Evolutionary conservation across 1,140 invertebrate genomes (phyloP).

Genomic region (Magallana angulata): DNA sequence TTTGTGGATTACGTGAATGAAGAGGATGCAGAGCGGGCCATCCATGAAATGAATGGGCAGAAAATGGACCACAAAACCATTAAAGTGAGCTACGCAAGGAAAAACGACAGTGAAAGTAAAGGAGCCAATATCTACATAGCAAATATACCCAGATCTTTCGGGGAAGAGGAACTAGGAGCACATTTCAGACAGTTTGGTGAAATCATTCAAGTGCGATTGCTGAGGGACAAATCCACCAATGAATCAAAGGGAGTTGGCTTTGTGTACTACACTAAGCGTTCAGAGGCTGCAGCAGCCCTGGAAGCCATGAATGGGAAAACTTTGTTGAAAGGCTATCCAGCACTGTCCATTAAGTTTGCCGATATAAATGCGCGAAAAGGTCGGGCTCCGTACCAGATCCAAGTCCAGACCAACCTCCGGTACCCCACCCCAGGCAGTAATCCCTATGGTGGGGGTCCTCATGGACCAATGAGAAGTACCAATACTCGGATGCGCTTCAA

Average conservation of each 20-base stretch:
- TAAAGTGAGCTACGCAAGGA: constrained; percentile 95
- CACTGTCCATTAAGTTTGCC: constrained; percentile 92
- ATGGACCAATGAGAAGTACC: constrained; percentile 70
- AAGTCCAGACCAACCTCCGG: constrained; percentile 47
- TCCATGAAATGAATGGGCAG: constrained; percentile 91
- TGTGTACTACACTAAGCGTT: constrained; percentile 83
- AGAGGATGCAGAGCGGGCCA: constrained; percentile 91
- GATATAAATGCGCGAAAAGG: constrained; percentile 92
- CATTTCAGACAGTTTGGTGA: constrained; percentile 92
- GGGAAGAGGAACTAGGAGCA: constrained; percentile 88
- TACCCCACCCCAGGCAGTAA: constrained; percentile 34
- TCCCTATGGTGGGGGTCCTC: constrained; percentile 13
- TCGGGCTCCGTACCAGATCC: constrained; percentile 56
- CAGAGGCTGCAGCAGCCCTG: constrained; percentile 92
- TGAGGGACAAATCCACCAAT: constrained; percentile 92
- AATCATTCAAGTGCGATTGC: constrained; percentile 93
- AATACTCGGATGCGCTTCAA: constrained; percentile 64
- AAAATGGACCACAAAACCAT: constrained; percentile 91
- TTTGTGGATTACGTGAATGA: constrained; percentile 94
- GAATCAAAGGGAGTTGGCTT: constrained; percentile 93
- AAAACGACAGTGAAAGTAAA: constrained; percentile 94
- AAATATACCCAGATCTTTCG: constrained; percentile 87
- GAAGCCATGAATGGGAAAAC: constrained; percentile 90
- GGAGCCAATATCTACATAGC: constrained; percentile 96
- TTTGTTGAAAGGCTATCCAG: constrained; percentile 89